These are phyloP conservation scores for Jordanella pulchra DNA, from an alignment of 2,797 vertebrate genomes.

Conservation along the genomic window DNA sequence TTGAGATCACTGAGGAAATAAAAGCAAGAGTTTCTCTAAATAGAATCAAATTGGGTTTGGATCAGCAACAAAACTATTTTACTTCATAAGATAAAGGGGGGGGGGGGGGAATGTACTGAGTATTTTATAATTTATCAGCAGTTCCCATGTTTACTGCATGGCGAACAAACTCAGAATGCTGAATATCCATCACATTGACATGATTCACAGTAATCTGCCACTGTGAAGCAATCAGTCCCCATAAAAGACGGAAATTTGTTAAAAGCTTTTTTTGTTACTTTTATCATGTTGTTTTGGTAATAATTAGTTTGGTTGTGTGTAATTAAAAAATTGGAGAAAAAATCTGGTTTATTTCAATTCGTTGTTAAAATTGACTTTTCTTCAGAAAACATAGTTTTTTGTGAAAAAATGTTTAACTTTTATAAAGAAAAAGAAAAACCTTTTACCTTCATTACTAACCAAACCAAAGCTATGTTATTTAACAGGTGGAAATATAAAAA, in stretches of 20 bases:
- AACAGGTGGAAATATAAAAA: neutral
- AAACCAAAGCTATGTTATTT: neutral
- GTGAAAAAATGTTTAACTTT: too few relatives aligned
- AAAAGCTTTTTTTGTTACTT: neutral
- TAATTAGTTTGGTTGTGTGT: neutral
- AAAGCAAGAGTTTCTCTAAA: neutral
- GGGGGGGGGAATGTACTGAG: neutral
- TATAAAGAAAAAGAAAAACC: neutral
- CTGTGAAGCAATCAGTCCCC: conserved; percentile 55
- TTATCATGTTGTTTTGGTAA: neutral
- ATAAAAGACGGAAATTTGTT: conserved; percentile 20
- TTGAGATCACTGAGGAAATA: neutral
- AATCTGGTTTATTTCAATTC: neutral
- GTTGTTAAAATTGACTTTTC: too few relatives aligned
- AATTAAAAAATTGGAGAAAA: neutral
- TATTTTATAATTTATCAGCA: conserved; percentile 16
- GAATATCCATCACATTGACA: conserved; percentile 62
- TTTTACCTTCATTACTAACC: neutral
- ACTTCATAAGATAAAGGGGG: neutral
- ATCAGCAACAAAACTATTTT: neutral
- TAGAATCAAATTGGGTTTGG: neutral
- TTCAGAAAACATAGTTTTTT: too few relatives aligned
- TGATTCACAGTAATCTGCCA: conserved; percentile 57
- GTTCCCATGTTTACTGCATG: conserved; percentile 44
- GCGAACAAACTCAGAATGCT: conserved; percentile 53